phyloP scores from a whole-genome alignment of 2,113 vertebrate genomes.

The Oxyura jamaicensis region DNA sequence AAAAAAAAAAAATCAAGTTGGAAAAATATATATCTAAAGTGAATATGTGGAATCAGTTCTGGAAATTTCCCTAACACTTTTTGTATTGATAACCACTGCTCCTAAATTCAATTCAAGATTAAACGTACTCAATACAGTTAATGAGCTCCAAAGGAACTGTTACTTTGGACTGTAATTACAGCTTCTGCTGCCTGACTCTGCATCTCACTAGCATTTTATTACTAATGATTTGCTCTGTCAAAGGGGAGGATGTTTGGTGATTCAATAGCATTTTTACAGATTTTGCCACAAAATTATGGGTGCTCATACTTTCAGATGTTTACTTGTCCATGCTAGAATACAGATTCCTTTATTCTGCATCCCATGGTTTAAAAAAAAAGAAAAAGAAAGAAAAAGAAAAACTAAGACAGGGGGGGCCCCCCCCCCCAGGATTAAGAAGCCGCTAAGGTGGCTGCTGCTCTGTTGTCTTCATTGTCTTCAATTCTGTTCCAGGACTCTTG shows the following conservation, averaged over 20 bases:
- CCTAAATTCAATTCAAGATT: conserved; percentile 17
- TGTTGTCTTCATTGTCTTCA: neutral
- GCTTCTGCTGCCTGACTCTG: neutral
- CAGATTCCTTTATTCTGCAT: neutral
- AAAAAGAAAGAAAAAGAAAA: neutral
- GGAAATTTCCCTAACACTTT: neutral
- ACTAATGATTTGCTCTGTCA: neutral
- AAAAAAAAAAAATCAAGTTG: neutral
- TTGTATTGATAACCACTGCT: neutral
- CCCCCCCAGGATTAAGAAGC: neutral
- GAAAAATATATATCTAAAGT: neutral
- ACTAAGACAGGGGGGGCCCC: too few relatives aligned
- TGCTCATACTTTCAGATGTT: neutral
- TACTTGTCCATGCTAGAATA: neutral
- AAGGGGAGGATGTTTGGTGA: neutral
- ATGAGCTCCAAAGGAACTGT: conserved; percentile 38
- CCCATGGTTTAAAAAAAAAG: neutral
- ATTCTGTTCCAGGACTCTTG: neutral
- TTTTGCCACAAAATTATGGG: neutral
- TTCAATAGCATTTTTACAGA: neutral
- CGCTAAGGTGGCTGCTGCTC: neutral
- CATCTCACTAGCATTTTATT: neutral
- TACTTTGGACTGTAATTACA: neutral
- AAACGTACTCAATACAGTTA: neutral
- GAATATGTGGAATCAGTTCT: neutral